A percentile compares a stretch with the other conserved stretches of the same genome.
These are phyloP conservation scores for Formicarius rufipectus DNA, from an alignment of 2,113 vertebrate species.

Conservation along the genomic window DNA sequence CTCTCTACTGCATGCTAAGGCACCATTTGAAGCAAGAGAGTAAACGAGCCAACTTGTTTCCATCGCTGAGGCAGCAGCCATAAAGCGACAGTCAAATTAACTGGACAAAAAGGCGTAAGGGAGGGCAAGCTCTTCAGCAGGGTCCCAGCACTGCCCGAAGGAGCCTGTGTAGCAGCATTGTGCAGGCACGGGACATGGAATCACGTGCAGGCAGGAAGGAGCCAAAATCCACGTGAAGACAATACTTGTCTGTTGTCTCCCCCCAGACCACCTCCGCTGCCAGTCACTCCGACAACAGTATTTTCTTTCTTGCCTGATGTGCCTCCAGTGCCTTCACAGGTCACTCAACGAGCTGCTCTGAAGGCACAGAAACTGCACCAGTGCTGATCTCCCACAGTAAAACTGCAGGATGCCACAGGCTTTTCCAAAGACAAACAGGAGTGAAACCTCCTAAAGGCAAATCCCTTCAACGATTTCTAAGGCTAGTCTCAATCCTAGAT, in stretches of 20 bases:
- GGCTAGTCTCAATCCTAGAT: not conserved
- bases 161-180: conserved; percentile 35
- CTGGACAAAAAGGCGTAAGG: not conserved
- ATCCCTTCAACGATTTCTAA: not conserved
- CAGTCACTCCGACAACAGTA: not conserved
- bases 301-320: conserved; percentile 23
- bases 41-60: not conserved
- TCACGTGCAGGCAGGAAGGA: conserved; percentile 15
- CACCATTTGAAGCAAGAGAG: not conserved
- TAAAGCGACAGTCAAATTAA: not conserved
- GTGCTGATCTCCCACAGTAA: not conserved
- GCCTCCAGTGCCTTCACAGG: not conserved
- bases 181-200: not conserved
- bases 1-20: not conserved
- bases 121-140: not conserved
- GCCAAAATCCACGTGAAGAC: conserved; percentile 47
- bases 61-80: not conserved
- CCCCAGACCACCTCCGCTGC: conserved; percentile 6
- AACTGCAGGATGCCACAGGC: not conserved
- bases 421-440: not conserved
- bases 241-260: conserved; percentile 35
- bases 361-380: not conserved
- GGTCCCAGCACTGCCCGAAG: not conserved
- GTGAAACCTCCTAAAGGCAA: conserved; percentile 5
- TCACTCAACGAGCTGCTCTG: not conserved